Conservation (phyloP, 2,113 vertebrate genomes). For the Syngnathus typhle region DNA sequence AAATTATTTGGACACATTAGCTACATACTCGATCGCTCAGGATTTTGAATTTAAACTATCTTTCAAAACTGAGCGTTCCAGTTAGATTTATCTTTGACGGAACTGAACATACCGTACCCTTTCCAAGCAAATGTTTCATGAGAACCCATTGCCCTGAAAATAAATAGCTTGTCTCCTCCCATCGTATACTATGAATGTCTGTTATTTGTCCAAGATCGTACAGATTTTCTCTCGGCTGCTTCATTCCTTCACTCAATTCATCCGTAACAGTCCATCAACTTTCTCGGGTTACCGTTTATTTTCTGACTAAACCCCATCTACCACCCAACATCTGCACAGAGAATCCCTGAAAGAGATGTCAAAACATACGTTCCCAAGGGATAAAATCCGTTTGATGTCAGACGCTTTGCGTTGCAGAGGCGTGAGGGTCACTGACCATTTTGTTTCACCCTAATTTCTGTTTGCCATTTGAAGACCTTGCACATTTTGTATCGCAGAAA, state of each 20-base stretch:
- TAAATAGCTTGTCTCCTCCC: conserved; percentile 27
- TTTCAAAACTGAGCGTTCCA: not conserved
- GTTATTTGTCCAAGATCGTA: conserved; percentile 3
- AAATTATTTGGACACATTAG: not conserved
- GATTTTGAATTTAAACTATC: not conserved
- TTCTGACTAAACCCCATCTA: conserved; percentile 5
- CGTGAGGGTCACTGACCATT: not conserved
- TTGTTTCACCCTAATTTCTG: conserved; percentile 12
- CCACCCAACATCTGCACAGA: conserved; percentile 30
- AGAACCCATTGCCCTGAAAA: conserved; percentile 20
- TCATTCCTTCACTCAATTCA: conserved; percentile 10
- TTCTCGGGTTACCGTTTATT: not conserved
- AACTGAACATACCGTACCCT: not conserved
- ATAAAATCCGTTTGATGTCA: conserved; percentile 27
- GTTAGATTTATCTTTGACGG: not conserved
- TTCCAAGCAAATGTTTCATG: not conserved
- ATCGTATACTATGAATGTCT: conserved; percentile 15
- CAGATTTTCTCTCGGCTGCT: not conserved
- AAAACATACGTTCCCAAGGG: conserved; percentile 42
- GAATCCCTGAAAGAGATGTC: conserved; percentile 56
- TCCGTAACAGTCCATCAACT: conserved; percentile 18
- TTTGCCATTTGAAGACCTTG: conserved; percentile 1
- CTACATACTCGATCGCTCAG: no score
- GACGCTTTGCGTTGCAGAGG: conserved; percentile 4
- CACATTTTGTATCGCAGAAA: not conserved